Evolutionary conservation across 2,888 invertebrate genomes (phyloP).

Genomic region (Apamea sordens): DNA sequence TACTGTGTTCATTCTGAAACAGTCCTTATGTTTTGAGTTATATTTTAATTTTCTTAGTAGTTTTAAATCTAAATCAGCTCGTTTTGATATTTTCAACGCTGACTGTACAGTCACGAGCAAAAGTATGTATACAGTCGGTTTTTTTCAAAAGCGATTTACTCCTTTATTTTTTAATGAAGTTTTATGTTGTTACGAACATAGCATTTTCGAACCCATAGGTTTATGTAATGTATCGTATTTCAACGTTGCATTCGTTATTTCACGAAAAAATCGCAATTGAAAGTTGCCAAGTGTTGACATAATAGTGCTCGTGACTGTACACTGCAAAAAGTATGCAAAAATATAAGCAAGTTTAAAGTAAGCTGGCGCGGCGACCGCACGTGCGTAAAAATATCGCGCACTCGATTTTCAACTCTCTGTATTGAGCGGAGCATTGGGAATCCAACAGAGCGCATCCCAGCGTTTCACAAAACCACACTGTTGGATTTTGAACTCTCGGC

Average conservation of each 20-base stretch:
- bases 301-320: too few relatives aligned
- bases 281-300: too few relatives aligned
- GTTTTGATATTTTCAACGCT: not conserved
- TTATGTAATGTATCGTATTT: too few relatives aligned
- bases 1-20: not conserved
- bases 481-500: not conserved
- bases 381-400: not conserved
- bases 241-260: too few relatives aligned
- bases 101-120: too few relatives aligned
- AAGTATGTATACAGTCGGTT: too few relatives aligned
- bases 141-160: too few relatives aligned
- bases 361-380: not conserved
- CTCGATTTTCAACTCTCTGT: not conserved
- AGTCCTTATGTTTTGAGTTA: not conserved
- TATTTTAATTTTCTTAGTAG: not conserved
- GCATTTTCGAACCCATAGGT: too few relatives aligned
- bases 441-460: not conserved
- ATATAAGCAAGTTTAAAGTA: not conserved
- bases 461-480: not conserved
- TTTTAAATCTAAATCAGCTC: not conserved
- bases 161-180: too few relatives aligned
- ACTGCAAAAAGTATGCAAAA: not conserved
- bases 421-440: not conserved
- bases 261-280: too few relatives aligned
- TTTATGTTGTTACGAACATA: too few relatives aligned